phyloP scores from a whole-genome alignment of 2,888 invertebrate genomes.

The Branchipolynoe longqiensis region DNA sequence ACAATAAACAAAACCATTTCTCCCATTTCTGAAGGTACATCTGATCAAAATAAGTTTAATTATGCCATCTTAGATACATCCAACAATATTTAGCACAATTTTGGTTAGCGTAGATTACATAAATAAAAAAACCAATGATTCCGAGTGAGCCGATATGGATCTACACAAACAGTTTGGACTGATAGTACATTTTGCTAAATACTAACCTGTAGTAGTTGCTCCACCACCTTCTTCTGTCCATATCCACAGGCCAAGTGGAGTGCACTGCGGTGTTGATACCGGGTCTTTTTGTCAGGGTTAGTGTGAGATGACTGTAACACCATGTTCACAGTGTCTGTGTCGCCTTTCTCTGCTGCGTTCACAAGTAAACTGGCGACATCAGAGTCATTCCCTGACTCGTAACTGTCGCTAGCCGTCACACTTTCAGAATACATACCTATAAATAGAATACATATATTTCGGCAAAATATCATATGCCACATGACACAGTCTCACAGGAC shows the following conservation, averaged over 20 bases:
- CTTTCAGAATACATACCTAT: slow-evolving; percentile 10
- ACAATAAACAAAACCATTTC: too few relatives aligned
- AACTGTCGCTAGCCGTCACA: slow-evolving; percentile 12
- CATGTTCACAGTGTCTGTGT: slow-evolving; percentile 69
- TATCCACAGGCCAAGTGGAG: slow-evolving; percentile 78
- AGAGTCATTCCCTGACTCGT: neutral
- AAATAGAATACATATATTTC: too few relatives aligned
- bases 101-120: too few relatives aligned
- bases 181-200: neutral
- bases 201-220: slow-evolving; percentile 74
- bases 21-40: neutral
- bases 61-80: too few relatives aligned
- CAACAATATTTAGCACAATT: too few relatives aligned
- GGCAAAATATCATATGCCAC: too few relatives aligned
- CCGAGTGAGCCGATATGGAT: too few relatives aligned
- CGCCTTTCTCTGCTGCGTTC: slow-evolving; percentile 74
- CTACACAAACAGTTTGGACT: neutral
- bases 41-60: too few relatives aligned
- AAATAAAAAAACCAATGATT: neutral
- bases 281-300: slow-evolving; percentile 66
- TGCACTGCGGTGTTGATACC: slow-evolving; percentile 71
- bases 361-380: slow-evolving; percentile 64
- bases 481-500: too few relatives aligned
- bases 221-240: slow-evolving; percentile 76
- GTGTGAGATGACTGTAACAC: slow-evolving; percentile 68